Conservation (phyloP, 37 sponge, comb jelly and placozoan genomes). For the Ianthella basta region DNA sequence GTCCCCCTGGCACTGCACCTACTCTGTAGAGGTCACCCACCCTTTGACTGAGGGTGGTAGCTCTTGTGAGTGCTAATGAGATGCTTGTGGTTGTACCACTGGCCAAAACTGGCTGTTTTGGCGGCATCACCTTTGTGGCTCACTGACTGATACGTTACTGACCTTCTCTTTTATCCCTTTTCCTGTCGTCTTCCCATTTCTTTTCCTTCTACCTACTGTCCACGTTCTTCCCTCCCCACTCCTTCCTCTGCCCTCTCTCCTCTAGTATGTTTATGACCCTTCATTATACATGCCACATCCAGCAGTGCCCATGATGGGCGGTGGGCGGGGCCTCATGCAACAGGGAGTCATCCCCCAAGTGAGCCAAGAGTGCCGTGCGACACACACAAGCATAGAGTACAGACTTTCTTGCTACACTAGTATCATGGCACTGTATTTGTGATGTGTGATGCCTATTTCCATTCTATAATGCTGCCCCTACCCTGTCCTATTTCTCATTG, state of each 20-base stretch:
- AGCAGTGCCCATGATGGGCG: neutral
- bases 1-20: too few species aligned
- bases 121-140: neutral
- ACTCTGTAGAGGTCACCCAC: neutral
- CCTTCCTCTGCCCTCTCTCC: too few species aligned
- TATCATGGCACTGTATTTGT: too few species aligned
- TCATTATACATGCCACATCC: neutral
- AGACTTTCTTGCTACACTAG: neutral
- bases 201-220: neutral
- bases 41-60: neutral
- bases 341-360: neutral
- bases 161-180: neutral
- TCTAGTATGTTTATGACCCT: neutral
- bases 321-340: neutral
- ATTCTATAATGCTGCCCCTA: too few species aligned
- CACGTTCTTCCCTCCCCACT: too few species aligned
- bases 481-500: too few species aligned
- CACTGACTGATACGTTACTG: neutral
- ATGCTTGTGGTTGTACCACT: too few species aligned
- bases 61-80: neutral
- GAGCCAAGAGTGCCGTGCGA: neutral
- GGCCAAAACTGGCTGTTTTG: neutral
- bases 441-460: too few species aligned
- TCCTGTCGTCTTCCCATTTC: neutral
- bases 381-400: neutral